These are phyloP conservation scores for Notothenia rossii DNA, from an alignment of 2,113 vertebrate genomes.

Conservation along the genomic window DNA sequence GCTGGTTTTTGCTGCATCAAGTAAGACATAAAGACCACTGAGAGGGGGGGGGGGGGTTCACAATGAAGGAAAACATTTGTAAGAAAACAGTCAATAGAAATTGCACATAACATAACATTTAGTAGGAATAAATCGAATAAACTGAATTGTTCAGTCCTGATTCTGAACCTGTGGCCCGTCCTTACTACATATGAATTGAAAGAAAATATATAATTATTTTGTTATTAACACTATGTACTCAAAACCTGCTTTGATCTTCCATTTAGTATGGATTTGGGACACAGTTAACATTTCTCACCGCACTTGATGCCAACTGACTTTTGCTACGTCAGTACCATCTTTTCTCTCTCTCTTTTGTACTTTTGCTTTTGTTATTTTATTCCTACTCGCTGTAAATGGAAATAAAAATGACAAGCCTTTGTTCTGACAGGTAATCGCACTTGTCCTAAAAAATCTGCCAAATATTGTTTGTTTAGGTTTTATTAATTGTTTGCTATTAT, in stretches of 20 bases:
- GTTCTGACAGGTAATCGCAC: slow-evolving; percentile 1
- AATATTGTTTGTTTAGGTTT: slow-evolving; percentile 3
- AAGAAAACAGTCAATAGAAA: not conserved
- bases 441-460: not conserved
- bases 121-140: too few relatives aligned
- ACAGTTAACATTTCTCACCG: not conserved
- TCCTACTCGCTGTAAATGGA: slow-evolving; percentile 28
- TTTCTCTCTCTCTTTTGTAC: not conserved
- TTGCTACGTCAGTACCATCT: not conserved
- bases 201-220: not conserved
- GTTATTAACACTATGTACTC: not conserved
- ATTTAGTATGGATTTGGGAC: not conserved
- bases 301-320: slow-evolving; percentile 18
- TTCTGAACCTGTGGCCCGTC: not conserved
- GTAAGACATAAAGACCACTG: not conserved
- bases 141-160: too few relatives aligned
- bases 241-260: not conserved
- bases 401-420: not conserved
- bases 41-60: not conserved
- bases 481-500: not conserved
- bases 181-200: not conserved
- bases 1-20: not conserved
- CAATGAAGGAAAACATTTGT: not conserved
- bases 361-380: not conserved
- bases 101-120: not conserved